Percentiles rank a stretch among this genome's conserved stretches.
phyloP scores from a whole-genome alignment of 2,797 vertebrate genomes.

The Lophotriccus pileatus region DNA sequence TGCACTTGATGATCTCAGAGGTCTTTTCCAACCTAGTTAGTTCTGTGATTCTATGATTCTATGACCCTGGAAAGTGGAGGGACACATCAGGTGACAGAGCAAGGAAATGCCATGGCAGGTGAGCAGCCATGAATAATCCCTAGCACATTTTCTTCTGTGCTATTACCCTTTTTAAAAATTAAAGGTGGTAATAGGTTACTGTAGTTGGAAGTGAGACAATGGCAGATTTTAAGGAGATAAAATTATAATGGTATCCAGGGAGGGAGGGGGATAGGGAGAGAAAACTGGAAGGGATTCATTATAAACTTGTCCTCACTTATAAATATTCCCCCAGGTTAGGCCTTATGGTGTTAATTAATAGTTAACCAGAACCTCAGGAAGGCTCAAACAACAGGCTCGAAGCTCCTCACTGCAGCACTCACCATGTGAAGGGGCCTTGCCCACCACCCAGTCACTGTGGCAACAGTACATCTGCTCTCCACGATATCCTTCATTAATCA shows the following conservation, averaged over 20 bases:
- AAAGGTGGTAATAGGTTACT: background rate
- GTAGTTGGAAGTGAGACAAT: background rate
- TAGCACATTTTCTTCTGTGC: background rate
- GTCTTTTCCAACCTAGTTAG: too few relatives aligned
- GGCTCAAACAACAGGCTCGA: background rate
- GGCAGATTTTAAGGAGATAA: background rate
- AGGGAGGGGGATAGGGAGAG: background rate
- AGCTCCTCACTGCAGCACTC: conserved; percentile 11
- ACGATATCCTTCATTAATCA: conserved; percentile 60
- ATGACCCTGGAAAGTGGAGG: background rate
- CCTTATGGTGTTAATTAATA: conserved; percentile 52
- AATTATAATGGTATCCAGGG: background rate
- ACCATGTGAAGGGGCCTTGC: conserved; percentile 14
- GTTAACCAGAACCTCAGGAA: conserved; percentile 45
- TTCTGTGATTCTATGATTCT: too few relatives aligned
- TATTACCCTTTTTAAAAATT: conserved; percentile 25
- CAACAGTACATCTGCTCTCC: conserved; percentile 53
- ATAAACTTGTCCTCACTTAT: background rate
- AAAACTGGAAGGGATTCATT: background rate
- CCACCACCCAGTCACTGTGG: conserved; percentile 49
- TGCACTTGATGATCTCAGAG: too few relatives aligned
- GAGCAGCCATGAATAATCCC: background rate
- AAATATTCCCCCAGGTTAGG: conserved; percentile 4
- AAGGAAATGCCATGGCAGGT: background rate
- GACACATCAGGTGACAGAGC: background rate